phyloP scores from a whole-genome alignment of 1,140 invertebrate genomes.

The Neodiprion lecontei region DNA sequence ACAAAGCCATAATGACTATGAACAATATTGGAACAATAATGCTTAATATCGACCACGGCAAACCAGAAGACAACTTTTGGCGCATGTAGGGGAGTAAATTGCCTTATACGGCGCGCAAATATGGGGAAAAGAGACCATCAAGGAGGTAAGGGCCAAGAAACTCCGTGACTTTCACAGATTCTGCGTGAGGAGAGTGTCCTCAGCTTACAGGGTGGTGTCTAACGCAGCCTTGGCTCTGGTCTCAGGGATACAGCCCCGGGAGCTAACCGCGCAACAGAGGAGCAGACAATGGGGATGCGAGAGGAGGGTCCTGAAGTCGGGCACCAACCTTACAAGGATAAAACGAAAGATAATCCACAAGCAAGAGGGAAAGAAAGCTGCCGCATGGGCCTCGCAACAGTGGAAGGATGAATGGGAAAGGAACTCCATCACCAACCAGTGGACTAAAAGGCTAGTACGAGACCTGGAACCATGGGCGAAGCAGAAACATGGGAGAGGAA shows the following conservation, averaged over 20 bases:
- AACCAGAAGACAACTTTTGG: too few species aligned
- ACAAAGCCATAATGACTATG: constrained; percentile 10
- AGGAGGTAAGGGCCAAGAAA: constrained; percentile 10
- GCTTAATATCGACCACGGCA: background rate
- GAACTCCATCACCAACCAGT: constrained; percentile 13
- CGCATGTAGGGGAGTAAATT: too few species aligned
- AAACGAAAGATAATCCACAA: constrained; percentile 8
- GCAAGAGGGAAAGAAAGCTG: background rate
- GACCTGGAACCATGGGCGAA: constrained; percentile 28
- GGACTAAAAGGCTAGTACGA: constrained; percentile 28
- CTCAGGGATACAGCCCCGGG: constrained; percentile 29
- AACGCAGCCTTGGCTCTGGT: constrained; percentile 19
- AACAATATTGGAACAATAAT: constrained; percentile 12
- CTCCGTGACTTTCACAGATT: constrained; percentile 26
- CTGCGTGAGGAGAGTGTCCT: constrained; percentile 25
- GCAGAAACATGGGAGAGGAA: constrained; percentile 22
- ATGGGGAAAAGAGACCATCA: too few species aligned
- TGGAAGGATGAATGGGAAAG: constrained; percentile 20
- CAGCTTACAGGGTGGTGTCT: constrained; percentile 21
- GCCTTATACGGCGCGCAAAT: too few species aligned
- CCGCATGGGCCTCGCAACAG: background rate
- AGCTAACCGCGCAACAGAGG: constrained; percentile 24
- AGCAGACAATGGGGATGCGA: background rate
- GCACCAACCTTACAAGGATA: background rate
- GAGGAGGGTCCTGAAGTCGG: background rate